Evolutionary conservation across 2,113 vertebrate species (phyloP), one percentile per base, ranked within the genome.

Genomic region (Pelvicachromis taeniatus): DNA sequence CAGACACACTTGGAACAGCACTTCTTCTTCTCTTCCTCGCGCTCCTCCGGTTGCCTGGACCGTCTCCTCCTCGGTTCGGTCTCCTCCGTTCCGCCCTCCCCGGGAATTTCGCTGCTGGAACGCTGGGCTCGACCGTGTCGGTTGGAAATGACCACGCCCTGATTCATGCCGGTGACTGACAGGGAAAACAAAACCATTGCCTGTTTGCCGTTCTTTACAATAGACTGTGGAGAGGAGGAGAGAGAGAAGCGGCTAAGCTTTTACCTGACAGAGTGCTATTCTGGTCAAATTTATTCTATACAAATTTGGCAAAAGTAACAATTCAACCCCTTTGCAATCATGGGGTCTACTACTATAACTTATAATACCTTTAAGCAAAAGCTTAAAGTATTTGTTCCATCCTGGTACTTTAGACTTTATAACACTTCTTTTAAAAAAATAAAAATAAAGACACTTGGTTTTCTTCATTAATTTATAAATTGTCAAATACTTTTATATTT

Each of bases 111-210:
- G 1, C 96, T 90, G 85, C 92, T 63, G 58, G 95, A 89, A 75
- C 92, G 92, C 9, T 97, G 95, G 6, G 91, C 19, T 1, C 95
- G 95, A 75, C 95, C 94, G 1, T 96, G 97, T 75, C 97, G 95
- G 84, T 95, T 97, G 77, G 97, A 97, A 65, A 97, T 90, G 3
- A 97, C 95, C 80, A 99, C 94, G 19, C 96, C 97, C 95, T 98
- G 97, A 92, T 95, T 97, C 96, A 98, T 97, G 3, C 99, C 98
- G 0, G 98, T 97, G 11, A 97, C 97, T 0, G 99, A 99, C 19
- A 99, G 95, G 12, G 99, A 99, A 86, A 99, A 98, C 42, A 99
- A 95, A 26, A 99, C 98, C 75, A 99, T 99, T 55, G 99, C 98
- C 84, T 97, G 95, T 88, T 97, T 97, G 29, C 96, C 96, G 0